Base-by-base conservation (phyloP, 1,140 invertebrate genomes). In the Ooceraea biroi region DNA sequence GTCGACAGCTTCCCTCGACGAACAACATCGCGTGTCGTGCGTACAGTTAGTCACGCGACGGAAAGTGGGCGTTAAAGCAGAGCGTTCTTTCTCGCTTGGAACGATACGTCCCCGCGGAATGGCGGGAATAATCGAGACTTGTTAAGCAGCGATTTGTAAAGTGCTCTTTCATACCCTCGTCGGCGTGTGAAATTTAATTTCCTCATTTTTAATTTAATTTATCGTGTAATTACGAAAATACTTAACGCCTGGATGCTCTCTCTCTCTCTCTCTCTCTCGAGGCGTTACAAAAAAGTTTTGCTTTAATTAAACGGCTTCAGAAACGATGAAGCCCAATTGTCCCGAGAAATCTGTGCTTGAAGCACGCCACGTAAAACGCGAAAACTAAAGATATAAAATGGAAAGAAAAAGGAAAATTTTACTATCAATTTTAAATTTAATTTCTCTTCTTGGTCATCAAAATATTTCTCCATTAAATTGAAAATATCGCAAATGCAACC, bases 11-110 rank as follows among this genome's bases (percentile, higher is more conserved):
- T 77, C 36, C 55, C 60, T n/a, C 72, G 52, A 44, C 52, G 44
- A 85, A 83, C 55, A 85, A 36, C 65, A 71, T 85, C 57, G 80
- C 72, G 60, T 61, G 25, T 85, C 44, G 65, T 58, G 52, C 10
- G 2, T 58, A 55, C 25, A 58, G 44, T 72, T 30, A 55, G 86
- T 88, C 86, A 88, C 85, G 85, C 80, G 73, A 88, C 30, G 46
- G 19, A 82, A 82, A 50, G 41, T 73, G 22, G 46, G 58, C 44
- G 71, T 82, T 82, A 74, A 82, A 82, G 80, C 19, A 11, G 69
- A 82, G 19, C 69, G 46, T 52, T 82, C 69, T 82, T 82, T 74
- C 69, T 63, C 17, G 30, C 44, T 63, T 46, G 36, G 25, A 44
- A 55, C 72, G 25, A 83, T 57, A 30, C 60, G 61, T 17, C 48